Evolutionary conservation across 2,888 invertebrate species (phyloP), one percentile per base, ranked within the genome.

Genomic region (Spisula subtruncata): DNA sequence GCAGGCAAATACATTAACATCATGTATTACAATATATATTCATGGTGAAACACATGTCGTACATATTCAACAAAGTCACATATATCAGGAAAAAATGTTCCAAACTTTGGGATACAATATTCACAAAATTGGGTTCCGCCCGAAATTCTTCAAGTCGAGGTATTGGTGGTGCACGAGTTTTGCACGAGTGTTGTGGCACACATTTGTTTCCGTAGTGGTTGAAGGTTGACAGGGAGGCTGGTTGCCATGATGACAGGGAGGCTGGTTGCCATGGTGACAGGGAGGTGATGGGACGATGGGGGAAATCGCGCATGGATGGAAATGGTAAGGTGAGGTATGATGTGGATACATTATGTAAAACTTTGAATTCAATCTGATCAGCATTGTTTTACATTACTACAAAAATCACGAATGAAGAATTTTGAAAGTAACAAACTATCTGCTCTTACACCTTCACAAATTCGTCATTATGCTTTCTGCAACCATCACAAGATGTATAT

Each of bases 351-450:
- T 56, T 6, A 66, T 66, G 60, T 25, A 66, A 66, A n/a, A 10
- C 25, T n/a, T 66, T 66, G n/a, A 66, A 66, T 66, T n/a, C 25
- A 25, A 25, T 66, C 60, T 66, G 60, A 66, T 66, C 60, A 66
- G 60, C 60, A n/a, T 66, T 6, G 0, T 66, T 66, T 51, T 41
- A 41, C 41, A 41, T 41, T n/a, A n/a, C 41, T 41, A 8, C 41
- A 5, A 41, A 41, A 41, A 41, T 41, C 41, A 41, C n/a, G n/a
- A n/a, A n/a, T n/a, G n/a, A n/a, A n/a, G n/a, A n/a, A n/a, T n/a
- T n/a, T n/a, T n/a, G n/a, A n/a, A n/a, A n/a, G n/a, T n/a, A n/a
- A n/a, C n/a, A n/a, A n/a, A n/a, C n/a, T n/a, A n/a, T n/a, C n/a
- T n/a, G n/a, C n/a, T n/a, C n/a, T n/a, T 41, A 5, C 8, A 41